A percentile compares a stretch with the other conserved stretches of the same genome.
Conservation (phyloP, 2,888 invertebrate species). For the Barypeithes pellucidus region DNA sequence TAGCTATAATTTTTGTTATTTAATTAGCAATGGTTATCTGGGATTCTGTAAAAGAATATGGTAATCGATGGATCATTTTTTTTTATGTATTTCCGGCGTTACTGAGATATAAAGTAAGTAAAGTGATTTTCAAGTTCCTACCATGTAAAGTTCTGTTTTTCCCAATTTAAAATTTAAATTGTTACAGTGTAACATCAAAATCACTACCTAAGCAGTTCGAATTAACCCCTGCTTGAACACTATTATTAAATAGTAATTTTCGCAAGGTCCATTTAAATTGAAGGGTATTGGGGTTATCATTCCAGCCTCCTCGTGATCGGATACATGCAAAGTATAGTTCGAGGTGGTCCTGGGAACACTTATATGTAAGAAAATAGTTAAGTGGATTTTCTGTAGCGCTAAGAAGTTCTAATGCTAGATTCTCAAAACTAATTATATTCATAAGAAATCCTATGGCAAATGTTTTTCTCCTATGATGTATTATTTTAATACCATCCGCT, state of each 20-base stretch:
- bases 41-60: too few species aligned
- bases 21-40: too few species aligned
- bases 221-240: conserved; percentile 36
- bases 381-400: background rate
- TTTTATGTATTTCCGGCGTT: too few species aligned
- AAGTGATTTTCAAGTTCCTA: too few species aligned
- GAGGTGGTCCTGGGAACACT: background rate
- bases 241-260: conserved; percentile 40
- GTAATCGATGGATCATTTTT: too few species aligned
- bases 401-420: background rate
- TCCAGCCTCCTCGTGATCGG: background rate
- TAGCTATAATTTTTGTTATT: too few species aligned
- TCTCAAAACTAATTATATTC: background rate
- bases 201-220: conserved; percentile 32
- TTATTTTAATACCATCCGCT: background rate
- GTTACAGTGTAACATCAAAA: conserved; percentile 34
- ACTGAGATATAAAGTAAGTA: too few species aligned
- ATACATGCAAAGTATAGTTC: conserved; percentile 1
- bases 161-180: too few species aligned
- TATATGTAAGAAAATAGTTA: background rate
- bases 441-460: background rate
- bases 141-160: too few species aligned
- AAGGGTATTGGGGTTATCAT: conserved; percentile 22
- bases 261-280: conserved; percentile 47
- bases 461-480: background rate